Percentiles rank a stretch among this genome's conserved stretches.
These are phyloP conservation scores for Cephus cinctus DNA, from an alignment of 1,140 invertebrate species.

Conservation along the genomic window DNA sequence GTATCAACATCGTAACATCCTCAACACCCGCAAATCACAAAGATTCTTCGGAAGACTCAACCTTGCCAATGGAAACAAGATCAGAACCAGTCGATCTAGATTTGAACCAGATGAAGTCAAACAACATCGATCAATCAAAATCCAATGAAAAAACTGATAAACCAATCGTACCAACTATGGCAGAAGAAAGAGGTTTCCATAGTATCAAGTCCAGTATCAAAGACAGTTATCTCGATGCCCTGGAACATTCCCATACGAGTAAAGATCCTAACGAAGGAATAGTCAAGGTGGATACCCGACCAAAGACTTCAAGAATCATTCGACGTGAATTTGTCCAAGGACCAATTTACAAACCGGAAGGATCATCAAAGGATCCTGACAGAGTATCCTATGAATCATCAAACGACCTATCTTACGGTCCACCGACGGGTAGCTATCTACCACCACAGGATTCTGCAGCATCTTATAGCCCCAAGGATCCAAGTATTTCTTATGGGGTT, in stretches of 20 bases:
- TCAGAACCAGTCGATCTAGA: no score
- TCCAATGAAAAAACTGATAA: background rate
- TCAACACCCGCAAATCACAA: background rate
- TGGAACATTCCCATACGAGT: constrained; percentile 49
- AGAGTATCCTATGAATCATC: no score
- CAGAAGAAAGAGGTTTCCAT: background rate
- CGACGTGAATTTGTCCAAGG: constrained; percentile 38
- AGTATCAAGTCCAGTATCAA: background rate
- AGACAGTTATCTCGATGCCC: constrained; percentile 53
- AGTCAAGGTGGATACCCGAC: constrained; percentile 18
- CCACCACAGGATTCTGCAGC: no score
- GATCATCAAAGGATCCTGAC: constrained; percentile 14
- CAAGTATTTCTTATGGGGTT: constrained; percentile 11
- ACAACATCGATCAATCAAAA: no score
- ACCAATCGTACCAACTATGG: background rate
- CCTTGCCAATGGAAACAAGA: no score
- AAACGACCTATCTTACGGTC: no score
- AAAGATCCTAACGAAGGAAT: constrained; percentile 36
- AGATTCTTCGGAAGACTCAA: no score
- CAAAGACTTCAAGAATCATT: constrained; percentile 21
- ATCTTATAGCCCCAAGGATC: constrained; percentile 3
- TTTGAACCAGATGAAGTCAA: no score
- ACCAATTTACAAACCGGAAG: constrained; percentile 29
- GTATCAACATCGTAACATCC: no score
- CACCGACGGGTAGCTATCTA: no score